Evolutionary conservation across 2,888 invertebrate species (phyloP).

Genomic region (Hirudinaria manillensis): DNA sequence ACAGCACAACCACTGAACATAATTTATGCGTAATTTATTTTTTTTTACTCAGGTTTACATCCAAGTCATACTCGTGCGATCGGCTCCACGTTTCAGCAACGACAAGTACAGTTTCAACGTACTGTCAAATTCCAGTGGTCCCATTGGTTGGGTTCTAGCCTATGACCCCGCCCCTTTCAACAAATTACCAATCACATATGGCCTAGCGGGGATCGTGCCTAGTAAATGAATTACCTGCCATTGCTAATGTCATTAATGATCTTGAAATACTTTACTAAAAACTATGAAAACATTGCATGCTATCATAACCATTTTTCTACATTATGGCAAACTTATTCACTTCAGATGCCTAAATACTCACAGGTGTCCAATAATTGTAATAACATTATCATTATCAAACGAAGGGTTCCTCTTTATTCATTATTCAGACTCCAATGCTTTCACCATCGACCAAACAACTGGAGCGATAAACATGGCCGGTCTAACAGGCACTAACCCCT

Average conservation of each 20-base stretch:
- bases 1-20: too few relatives aligned
- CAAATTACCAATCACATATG: neutral
- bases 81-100: neutral
- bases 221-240: neutral
- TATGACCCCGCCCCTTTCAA: slow-evolving; percentile 22
- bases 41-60: neutral
- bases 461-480: neutral
- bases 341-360: too few relatives aligned
- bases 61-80: neutral
- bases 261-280: neutral
- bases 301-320: neutral
- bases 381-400: too few relatives aligned
- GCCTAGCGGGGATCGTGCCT: neutral
- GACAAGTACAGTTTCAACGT: neutral
- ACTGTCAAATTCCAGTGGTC: neutral
- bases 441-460: neutral
- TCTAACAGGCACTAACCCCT: too few relatives aligned
- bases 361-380: too few relatives aligned
- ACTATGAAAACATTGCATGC: neutral
- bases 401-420: too few relatives aligned
- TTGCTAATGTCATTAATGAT: neutral
- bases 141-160: slow-evolving; percentile 12
- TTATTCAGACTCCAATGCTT: neutral
- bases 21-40: neutral
- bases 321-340: too few relatives aligned